These are phyloP conservation scores for Drosophila lacertosa DNA, from an alignment of 1,140 invertebrate species.

Conservation along the genomic window DNA sequence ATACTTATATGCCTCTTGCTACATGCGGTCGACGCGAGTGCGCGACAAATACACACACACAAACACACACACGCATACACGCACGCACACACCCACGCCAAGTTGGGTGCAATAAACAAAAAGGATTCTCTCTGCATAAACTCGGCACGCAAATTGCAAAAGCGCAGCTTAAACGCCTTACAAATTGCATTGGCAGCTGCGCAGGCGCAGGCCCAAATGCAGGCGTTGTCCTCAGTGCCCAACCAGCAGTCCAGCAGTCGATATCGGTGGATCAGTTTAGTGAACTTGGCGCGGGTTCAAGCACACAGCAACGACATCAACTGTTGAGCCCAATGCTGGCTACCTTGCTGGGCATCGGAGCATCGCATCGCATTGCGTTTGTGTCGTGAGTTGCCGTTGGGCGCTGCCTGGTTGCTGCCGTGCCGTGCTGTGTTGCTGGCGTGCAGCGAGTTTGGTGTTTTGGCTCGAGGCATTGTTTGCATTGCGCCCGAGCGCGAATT, in stretches of 20 bases:
- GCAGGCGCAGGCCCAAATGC: constrained; percentile 47
- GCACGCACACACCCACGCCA: constrained; percentile 28
- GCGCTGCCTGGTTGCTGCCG: constrained; percentile 10
- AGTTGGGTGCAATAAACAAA: constrained; percentile 12
- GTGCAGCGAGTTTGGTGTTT: constrained; percentile 1
- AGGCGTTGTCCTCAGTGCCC: constrained; percentile 26
- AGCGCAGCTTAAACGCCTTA: constrained; percentile 52
- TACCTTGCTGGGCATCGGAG: constrained; percentile 26
- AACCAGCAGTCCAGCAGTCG: constrained; percentile 4
- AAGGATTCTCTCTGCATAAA: constrained; percentile 42
- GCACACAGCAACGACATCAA: constrained; percentile 25
- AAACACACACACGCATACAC: constrained; percentile 13
- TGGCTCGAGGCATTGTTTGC: constrained; percentile 14
- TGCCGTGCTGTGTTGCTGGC: constrained; percentile 3
- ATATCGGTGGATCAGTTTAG: constrained; percentile 55
- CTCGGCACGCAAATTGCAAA: constrained; percentile 47
- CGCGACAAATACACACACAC: constrained; percentile 46
- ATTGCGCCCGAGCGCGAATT: constrained; percentile 39
- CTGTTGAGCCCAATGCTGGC: constrained; percentile 14
- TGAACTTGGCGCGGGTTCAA: constrained; percentile 55
- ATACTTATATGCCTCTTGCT: too few species aligned
- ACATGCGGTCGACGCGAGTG: constrained; percentile 29
- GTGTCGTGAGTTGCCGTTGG: constrained; percentile 15
- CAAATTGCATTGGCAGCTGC: constrained; percentile 52
- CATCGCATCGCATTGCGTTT: constrained; percentile 18